Evolutionary conservation across 2,797 vertebrate genomes (phyloP), one percentile per base, ranked within the genome.

Genomic region (Rhinogobio ventralis): DNA sequence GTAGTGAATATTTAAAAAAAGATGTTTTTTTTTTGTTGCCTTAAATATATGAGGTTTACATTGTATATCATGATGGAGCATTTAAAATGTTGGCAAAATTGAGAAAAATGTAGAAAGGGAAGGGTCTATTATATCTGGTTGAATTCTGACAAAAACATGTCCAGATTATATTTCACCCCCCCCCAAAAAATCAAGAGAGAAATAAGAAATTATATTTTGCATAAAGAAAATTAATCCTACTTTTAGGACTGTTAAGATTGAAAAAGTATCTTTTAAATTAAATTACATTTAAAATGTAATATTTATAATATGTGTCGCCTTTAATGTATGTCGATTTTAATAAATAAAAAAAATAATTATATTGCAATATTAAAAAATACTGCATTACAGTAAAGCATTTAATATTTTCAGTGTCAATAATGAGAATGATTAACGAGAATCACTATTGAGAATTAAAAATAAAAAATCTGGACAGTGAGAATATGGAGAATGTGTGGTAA

Each of bases 51-150:
- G 74, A 66, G 68, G 79, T 73, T 85, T 85, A 78, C 62, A 79
- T 23, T 74, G 79, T 67, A 33, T 71, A 71, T 69, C 60, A 78
- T 69, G 36, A 66, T 66, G 28, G 23, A 60, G 82, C 82, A 77
- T 85, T 88, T 85, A 73, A 20, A 69, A 71, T 78, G 80, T 62
- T 79, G 89, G 71, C 74, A 85, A 76, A 69, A 49, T 69, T 13
- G 23, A 36, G 19, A 25, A 30, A 42, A 20, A 33, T 64, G 67
- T 39, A 69, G 33, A 79, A 75, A 17, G 55, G 28, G 91, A 91
- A 93, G 75, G 88, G 86, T 79, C 73, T 87, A 90, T 10, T 88
- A 88, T 85, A 92, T 87, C 88, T 91, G 25, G 19, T 13, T 79
- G 28, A 80, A 55, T 68, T 51, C 66, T 25, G 15, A 28, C 51